Evolutionary conservation across 2,113 vertebrate genomes (phyloP).

Genomic region (Anguilla rostrata): DNA sequence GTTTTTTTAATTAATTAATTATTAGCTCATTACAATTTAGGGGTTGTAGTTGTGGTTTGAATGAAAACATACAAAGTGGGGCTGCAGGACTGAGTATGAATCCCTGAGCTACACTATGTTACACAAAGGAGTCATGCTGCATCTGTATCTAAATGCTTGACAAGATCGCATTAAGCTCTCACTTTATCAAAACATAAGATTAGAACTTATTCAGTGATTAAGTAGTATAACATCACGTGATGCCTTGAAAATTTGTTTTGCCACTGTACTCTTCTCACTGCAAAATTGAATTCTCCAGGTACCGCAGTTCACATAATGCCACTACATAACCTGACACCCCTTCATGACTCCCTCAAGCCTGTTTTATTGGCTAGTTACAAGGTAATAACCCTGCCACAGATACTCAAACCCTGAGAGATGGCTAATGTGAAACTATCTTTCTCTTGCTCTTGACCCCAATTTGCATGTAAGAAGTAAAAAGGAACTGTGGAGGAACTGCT

Average conservation of each 20-base stretch:
- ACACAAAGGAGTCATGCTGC: neutral
- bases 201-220: neutral
- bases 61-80: too few relatives aligned
- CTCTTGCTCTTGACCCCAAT: neutral
- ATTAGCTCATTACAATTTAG: neutral
- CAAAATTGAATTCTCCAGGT: neutral
- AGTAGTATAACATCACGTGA: neutral
- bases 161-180: neutral
- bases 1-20: neutral
- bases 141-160: neutral
- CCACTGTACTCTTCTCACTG: neutral
- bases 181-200: neutral
- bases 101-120: neutral
- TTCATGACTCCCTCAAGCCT: neutral
- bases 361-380: neutral
- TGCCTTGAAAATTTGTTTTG: neutral
- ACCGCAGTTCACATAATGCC: neutral
- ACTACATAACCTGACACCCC: neutral
- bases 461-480: neutral
- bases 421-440: neutral
- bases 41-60: too few relatives aligned
- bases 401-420: neutral
- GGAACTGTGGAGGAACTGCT: neutral
- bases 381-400: neutral
- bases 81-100: too few relatives aligned